Conservation (phyloP, 2,113 vertebrate genomes). For the Corvus cornix region DNA sequence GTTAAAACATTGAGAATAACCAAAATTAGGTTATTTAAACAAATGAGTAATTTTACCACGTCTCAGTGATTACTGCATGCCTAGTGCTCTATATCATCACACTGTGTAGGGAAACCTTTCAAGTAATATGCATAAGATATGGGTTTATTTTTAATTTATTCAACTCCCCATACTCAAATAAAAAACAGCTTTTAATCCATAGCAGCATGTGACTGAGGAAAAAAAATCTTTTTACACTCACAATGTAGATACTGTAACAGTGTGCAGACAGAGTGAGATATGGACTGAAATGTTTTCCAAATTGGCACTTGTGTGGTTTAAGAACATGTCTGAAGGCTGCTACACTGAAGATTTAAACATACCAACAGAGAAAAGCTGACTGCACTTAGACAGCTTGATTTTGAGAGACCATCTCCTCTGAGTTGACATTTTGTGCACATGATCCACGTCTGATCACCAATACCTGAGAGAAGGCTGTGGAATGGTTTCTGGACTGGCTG, state of each 20-base stretch:
- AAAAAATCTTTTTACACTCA: neutral
- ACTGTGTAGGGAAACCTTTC: neutral
- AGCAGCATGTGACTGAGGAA: neutral
- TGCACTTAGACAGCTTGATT: neutral
- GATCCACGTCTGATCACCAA: neutral
- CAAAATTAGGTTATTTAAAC: neutral
- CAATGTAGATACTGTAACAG: neutral
- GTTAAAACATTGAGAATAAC: neutral
- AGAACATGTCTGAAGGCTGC: neutral
- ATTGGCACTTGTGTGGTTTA: neutral
- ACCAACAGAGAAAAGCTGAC: neutral
- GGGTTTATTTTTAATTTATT: neutral
- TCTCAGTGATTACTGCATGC: neutral
- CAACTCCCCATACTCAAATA: neutral
- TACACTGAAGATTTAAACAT: neutral
- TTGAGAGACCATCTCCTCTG: neutral
- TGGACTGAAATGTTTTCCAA: neutral
- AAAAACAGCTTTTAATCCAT: neutral
- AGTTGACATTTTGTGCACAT: neutral
- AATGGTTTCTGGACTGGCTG: conserved; percentile 88
- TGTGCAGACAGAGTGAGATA: neutral
- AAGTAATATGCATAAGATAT: neutral
- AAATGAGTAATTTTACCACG: neutral
- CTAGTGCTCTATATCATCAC: neutral
- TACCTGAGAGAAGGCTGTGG: conserved; percentile 91